phyloP scores from a whole-genome alignment of 2,113 vertebrate genomes.

The Mohoua ochrocephala region DNA sequence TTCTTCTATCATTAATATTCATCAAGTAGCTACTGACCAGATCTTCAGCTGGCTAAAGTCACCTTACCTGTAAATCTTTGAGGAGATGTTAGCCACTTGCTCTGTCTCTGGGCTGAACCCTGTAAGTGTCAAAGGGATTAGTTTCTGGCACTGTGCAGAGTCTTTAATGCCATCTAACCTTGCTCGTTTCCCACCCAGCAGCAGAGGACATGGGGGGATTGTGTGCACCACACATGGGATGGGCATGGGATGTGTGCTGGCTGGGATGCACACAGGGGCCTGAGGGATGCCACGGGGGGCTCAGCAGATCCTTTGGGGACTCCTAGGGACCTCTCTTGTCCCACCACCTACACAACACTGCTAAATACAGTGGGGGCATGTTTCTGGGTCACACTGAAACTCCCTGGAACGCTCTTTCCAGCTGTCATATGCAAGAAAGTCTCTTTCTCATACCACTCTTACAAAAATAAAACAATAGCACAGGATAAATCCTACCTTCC shows the following conservation, averaged over 20 bases:
- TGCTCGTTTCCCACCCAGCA: background rate
- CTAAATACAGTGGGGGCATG: background rate
- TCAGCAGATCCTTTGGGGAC: background rate
- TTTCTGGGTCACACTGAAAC: background rate
- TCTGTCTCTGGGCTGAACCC: background rate
- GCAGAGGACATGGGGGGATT: background rate
- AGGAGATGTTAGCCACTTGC: background rate
- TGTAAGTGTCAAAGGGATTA: background rate
- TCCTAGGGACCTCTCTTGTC: background rate
- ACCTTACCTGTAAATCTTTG: background rate
- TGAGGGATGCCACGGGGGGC: rapidly evolving
- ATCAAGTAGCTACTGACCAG: background rate
- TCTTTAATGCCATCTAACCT: background rate
- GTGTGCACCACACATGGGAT: background rate
- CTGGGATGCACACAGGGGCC: background rate
- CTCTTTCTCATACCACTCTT: background rate
- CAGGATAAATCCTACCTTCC: background rate
- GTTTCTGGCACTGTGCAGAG: background rate
- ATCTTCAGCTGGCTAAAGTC: background rate
- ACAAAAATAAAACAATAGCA: background rate
- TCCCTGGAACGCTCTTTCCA: background rate
- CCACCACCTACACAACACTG: background rate
- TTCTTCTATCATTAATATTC: background rate
- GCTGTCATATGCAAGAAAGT: background rate
- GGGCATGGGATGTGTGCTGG: background rate